Percentiles rank a stretch among this genome's conserved stretches.
Evolutionary conservation across 2,797 vertebrate species (phyloP).

Genomic region (Danio kyathit): DNA sequence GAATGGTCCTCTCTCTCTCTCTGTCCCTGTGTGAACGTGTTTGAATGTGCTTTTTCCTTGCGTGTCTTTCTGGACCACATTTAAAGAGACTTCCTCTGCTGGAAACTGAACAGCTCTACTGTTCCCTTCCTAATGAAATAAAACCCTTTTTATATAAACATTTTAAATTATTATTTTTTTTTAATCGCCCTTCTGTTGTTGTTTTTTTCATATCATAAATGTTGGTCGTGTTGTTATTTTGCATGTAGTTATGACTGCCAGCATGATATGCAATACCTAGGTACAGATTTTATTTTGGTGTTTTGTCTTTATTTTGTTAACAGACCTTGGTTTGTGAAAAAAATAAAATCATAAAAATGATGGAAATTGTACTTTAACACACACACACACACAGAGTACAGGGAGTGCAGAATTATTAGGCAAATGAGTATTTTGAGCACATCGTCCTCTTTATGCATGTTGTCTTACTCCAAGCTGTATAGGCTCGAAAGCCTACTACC

Average conservation of each 20-base stretch:
- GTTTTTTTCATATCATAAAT: conserved; percentile 63
- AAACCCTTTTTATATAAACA: conserved; percentile 64
- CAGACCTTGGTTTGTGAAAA: conserved; percentile 76
- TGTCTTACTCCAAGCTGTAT: too few species aligned
- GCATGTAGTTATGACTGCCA: conserved; percentile 89
- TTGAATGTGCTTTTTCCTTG: conserved; percentile 44
- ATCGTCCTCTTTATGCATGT: too few species aligned
- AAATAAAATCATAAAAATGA: conserved; percentile 62
- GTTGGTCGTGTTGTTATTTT: conserved; percentile 75
- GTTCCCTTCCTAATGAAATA: conserved; percentile 61
- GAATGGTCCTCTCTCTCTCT: conserved; percentile 11
- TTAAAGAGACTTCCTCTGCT: conserved; percentile 20
- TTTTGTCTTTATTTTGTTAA: conserved; percentile 74
- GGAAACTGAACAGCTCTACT: conserved; percentile 52
- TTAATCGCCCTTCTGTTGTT: conserved; percentile 50
- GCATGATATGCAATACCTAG: conserved; percentile 90
- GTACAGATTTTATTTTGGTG: conserved; percentile 82
- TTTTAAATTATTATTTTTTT: conserved; percentile 57
- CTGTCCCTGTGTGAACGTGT: conserved; percentile 30
- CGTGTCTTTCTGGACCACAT: conserved; percentile 44
- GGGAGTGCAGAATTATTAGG: too few species aligned
- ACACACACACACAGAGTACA: too few species aligned
- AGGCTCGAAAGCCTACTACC: too few species aligned
- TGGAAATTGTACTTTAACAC: conserved; percentile 48
- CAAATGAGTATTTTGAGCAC: too few species aligned